Percentiles rank a stretch among this genome's conserved stretches.
Evolutionary conservation across 1,140 invertebrate species (phyloP).

Genomic region (Andricus grossulariae): DNA sequence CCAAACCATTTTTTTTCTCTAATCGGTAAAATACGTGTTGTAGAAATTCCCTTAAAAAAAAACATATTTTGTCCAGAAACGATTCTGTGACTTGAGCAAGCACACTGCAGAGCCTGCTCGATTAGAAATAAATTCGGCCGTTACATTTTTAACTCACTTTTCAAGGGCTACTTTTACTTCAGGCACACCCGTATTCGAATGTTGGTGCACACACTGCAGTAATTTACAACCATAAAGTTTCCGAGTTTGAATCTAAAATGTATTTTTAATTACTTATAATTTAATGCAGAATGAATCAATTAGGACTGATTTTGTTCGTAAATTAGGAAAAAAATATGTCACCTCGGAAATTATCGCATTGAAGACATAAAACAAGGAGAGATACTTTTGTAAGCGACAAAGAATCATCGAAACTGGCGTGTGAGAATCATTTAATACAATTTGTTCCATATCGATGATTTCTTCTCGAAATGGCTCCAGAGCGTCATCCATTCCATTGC

Average conservation of each 20-base stretch:
- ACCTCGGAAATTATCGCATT: slow-evolving; percentile 77
- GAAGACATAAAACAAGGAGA: slow-evolving; percentile 75
- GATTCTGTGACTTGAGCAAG: too few relatives aligned
- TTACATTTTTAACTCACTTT: slow-evolving; percentile 67
- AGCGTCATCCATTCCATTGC: slow-evolving; percentile 78
- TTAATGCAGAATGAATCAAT: background rate
- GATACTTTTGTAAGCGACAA: slow-evolving; percentile 75
- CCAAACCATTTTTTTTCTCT: too few relatives aligned
- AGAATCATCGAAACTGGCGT: slow-evolving; percentile 76
- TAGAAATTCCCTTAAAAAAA: too few relatives aligned
- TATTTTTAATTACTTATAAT: slow-evolving; percentile 26
- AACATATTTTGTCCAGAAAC: too few relatives aligned
- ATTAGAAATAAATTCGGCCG: background rate
- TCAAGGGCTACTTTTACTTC: slow-evolving; percentile 74
- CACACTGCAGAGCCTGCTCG: too few relatives aligned
- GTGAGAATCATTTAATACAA: slow-evolving; percentile 75
- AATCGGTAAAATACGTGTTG: too few relatives aligned
- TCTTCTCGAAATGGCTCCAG: slow-evolving; percentile 78
- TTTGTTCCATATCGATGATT: slow-evolving; percentile 76
- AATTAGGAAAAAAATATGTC: slow-evolving; percentile 29
- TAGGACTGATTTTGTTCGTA: background rate
- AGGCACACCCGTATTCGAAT: slow-evolving; percentile 76
- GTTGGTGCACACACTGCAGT: slow-evolving; percentile 77
- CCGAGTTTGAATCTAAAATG: slow-evolving; percentile 71
- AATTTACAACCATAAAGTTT: slow-evolving; percentile 79